These are phyloP conservation scores for Ciconia nigra DNA, from an alignment of 2,797 vertebrate species.

Conservation along the genomic window DNA sequence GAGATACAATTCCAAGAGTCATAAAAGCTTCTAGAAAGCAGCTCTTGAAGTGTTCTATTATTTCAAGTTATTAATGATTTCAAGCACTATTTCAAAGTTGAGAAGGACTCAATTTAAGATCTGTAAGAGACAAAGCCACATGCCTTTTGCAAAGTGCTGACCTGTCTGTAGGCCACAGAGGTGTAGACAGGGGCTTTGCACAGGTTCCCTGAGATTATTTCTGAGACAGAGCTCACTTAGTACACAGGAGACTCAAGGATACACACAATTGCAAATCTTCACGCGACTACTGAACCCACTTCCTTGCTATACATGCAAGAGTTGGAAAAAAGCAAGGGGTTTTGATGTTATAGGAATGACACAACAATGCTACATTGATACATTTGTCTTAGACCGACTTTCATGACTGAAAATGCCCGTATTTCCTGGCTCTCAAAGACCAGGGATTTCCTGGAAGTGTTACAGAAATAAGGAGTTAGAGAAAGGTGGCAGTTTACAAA, in stretches of 20 bases:
- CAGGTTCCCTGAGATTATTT: neutral
- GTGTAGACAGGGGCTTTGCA: neutral
- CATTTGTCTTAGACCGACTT: neutral
- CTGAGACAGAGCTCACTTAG: neutral
- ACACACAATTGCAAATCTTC: neutral
- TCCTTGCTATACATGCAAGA: neutral
- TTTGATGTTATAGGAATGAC: neutral
- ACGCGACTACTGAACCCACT: fast-evolving
- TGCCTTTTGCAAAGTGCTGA: neutral
- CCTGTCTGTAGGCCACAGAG: neutral
- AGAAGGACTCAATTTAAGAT: neutral
- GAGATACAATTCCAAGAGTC: neutral
- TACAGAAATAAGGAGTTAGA: neutral
- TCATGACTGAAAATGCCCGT: neutral
- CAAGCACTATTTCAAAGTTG: neutral
- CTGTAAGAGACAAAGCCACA: neutral
- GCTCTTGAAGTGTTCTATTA: neutral
- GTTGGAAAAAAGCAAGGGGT: neutral
- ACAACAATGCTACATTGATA: neutral
- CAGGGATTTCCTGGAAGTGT: neutral
- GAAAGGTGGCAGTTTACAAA: neutral
- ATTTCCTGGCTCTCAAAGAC: neutral
- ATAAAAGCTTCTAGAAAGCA: neutral
- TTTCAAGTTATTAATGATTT: neutral
- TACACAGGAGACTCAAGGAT: neutral